These are phyloP conservation scores for Epirrhoe alternata DNA, from an alignment of 2,888 invertebrate species.

Conservation along the genomic window DNA sequence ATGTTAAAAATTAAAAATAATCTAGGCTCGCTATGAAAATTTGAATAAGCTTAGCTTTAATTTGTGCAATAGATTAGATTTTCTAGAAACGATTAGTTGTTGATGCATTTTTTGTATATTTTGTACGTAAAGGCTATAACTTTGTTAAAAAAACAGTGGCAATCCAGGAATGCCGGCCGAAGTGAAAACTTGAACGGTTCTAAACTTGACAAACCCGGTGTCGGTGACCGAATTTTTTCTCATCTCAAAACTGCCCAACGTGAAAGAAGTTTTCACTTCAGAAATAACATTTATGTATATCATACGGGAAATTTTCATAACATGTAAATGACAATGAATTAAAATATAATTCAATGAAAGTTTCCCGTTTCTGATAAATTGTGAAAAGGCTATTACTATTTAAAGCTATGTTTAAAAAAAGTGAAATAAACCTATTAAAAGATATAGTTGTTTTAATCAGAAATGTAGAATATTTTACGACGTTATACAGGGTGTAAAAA, in stretches of 20 bases:
- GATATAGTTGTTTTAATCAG: not conserved
- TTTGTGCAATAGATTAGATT: not conserved
- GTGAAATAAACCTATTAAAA: constrained; percentile 12
- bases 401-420: not conserved
- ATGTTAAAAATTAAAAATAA: not conserved
- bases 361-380: not conserved
- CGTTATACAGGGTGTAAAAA: too few species aligned
- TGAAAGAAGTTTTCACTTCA: too few species aligned
- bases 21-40: not conserved
- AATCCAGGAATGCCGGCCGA: too few species aligned
- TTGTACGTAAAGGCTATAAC: not conserved
- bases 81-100: not conserved
- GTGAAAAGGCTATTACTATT: not conserved
- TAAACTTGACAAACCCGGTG: too few species aligned
- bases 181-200: too few species aligned
- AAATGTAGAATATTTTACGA: constrained; percentile 1
- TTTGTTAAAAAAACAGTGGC: not conserved
- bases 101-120: not conserved
- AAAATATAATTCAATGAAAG: not conserved
- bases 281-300: not conserved
- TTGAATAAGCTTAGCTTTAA: not conserved
- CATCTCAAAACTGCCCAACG: too few species aligned
- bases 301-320: not conserved
- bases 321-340: not conserved
- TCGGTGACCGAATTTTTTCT: too few species aligned